Percentiles rank a stretch among this genome's conserved stretches.
Evolutionary conservation across 1,140 invertebrate species (phyloP).

Genomic region (Metaphire vulgaris): DNA sequence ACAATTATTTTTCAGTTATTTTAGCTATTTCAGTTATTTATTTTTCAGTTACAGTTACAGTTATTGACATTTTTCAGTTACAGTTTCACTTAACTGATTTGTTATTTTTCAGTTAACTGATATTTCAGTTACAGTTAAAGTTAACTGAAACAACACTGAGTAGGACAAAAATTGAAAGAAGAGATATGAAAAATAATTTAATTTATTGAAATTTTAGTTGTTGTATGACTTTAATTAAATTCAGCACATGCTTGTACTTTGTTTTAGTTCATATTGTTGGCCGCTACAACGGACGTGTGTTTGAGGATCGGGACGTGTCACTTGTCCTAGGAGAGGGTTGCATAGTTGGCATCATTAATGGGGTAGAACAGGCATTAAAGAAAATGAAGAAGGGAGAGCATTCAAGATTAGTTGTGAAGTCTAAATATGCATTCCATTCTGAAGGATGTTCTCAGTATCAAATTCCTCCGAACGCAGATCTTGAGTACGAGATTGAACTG

Average conservation of each 20-base stretch:
- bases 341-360: constrained; percentile 67
- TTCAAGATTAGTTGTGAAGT: constrained; percentile 65
- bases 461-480: constrained; percentile 69
- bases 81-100: neutral
- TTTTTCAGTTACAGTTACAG: neutral
- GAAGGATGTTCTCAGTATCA: constrained; percentile 64
- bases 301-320: constrained; percentile 69
- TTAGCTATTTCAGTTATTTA: neutral
- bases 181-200: no score
- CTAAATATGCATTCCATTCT: constrained; percentile 72
- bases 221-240: no score
- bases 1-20: no score
- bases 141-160: neutral
- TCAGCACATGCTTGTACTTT: no score
- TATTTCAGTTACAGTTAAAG: neutral
- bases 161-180: no score
- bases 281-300: constrained; percentile 60
- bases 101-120: neutral
- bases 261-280: constrained; percentile 73
- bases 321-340: constrained; percentile 81
- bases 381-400: constrained; percentile 77
- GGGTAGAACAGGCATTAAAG: constrained; percentile 75
- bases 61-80: neutral
- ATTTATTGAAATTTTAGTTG: no score
- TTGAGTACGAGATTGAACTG: constrained; percentile 71